A percentile compares a stretch with the other conserved stretches of the same genome.
phyloP scores from a whole-genome alignment of 1,140 invertebrate species.

The Atta texana region DNA sequence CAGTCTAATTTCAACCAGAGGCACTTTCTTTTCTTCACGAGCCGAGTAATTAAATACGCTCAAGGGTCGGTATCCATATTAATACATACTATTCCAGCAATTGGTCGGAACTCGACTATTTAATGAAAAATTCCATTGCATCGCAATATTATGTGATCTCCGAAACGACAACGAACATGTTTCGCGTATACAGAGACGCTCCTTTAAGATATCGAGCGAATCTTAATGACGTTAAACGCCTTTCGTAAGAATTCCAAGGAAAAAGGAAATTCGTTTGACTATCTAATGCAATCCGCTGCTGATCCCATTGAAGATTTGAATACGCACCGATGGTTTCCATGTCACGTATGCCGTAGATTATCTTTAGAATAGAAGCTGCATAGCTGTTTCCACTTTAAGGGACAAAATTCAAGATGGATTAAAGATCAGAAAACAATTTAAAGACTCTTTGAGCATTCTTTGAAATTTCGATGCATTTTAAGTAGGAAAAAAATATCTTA shows the following conservation, averaged over 20 bases:
- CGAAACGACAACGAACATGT: neutral
- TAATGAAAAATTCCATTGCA: conserved; percentile 58
- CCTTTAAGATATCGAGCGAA: conserved; percentile 48
- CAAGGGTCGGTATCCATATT: conserved; percentile 1
- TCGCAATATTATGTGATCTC: conserved; percentile 41
- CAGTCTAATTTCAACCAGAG: conserved; percentile 11
- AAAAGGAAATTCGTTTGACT: conserved; percentile 66
- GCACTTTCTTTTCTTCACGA: neutral
- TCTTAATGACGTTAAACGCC: conserved; percentile 60
- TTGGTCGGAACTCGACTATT: conserved; percentile 40
- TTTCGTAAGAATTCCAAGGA: conserved; percentile 40
- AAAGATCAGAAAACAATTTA: conserved; percentile 26
- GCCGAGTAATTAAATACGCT: conserved; percentile 46
- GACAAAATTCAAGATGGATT: conserved; percentile 28
- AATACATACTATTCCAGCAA: conserved; percentile 16
- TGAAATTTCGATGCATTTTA: neutral
- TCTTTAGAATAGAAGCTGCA: neutral
- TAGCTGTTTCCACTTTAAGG: neutral
- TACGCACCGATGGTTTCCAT: conserved; percentile 28
- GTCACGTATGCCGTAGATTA: conserved; percentile 11
- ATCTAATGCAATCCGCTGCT: conserved; percentile 59
- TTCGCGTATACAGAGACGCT: conserved; percentile 27
- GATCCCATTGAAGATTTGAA: conserved; percentile 57
- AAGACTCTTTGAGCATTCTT: neutral
- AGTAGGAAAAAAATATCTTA: too few species aligned